Percentiles rank a stretch among this genome's conserved stretches.
phyloP scores from a whole-genome alignment of 2,888 invertebrate species.

The Torymus tubicola region DNA sequence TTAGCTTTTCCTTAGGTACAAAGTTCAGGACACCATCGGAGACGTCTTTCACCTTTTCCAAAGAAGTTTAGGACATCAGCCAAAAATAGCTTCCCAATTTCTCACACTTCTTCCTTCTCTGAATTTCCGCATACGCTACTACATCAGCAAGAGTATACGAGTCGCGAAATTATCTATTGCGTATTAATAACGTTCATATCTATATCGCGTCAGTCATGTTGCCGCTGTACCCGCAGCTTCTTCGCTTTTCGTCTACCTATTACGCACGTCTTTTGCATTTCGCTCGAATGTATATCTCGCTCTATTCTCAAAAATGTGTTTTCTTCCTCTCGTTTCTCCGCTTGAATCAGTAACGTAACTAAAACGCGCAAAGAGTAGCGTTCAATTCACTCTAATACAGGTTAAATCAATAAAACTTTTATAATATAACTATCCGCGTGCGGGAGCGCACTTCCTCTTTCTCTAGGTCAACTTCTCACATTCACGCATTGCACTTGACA shows the following conservation, averaged over 20 bases:
- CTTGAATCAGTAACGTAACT: slow-evolving; percentile 15
- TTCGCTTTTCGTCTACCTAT: background rate
- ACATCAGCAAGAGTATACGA: slow-evolving; percentile 28
- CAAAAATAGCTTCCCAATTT: background rate
- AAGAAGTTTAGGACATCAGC: slow-evolving; percentile 37
- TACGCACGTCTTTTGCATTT: background rate
- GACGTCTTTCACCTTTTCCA: slow-evolving; percentile 2
- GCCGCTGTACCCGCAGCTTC: slow-evolving; percentile 56
- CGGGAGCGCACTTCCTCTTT: slow-evolving; percentile 8
- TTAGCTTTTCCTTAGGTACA: slow-evolving; percentile 29
- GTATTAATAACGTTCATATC: slow-evolving; percentile 13
- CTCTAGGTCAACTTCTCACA: background rate
- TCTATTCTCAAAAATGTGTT: background rate
- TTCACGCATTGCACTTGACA: slow-evolving; percentile 48
- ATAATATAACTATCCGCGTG: background rate
- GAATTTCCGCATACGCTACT: slow-evolving; percentile 21
- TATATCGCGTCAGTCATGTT: slow-evolving; percentile 43
- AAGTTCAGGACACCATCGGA: slow-evolving; percentile 36
- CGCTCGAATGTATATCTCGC: slow-evolving; percentile 10
- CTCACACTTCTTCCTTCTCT: background rate
- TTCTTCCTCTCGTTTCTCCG: background rate
- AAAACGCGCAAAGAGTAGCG: slow-evolving; percentile 28
- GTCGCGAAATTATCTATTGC: slow-evolving; percentile 29
- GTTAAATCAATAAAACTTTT: slow-evolving; percentile 14
- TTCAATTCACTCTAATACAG: slow-evolving; percentile 7